Evolutionary conservation across 2,113 vertebrate genomes (phyloP), one percentile per base, ranked within the genome.

Genomic region (Dicentrarchus labrax): DNA sequence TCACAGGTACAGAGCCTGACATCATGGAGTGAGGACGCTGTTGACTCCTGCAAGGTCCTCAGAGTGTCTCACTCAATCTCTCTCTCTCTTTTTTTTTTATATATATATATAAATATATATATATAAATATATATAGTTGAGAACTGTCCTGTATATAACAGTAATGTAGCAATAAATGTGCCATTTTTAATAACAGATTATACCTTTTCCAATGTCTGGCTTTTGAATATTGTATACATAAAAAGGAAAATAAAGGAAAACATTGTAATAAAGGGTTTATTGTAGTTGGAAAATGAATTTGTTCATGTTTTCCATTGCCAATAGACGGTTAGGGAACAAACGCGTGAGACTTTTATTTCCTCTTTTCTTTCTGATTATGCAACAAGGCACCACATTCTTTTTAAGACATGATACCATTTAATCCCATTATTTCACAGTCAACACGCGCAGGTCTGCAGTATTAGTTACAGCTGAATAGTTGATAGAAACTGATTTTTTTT

Each of bases 161-260:
- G 96, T 97, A 97, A 96, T 97, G 96, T 97, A 97, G 97, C 97
- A 98, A 97, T 98, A 97, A 97, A 97, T 96, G 96, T 97, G 96
- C 96, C 96, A 95, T 97, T 97, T 96, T 97, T 97, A 95, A 96
- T 96, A 97, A 96, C 95, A 96, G 93, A 96, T 95, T 96, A 95
- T 95, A 96, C 93, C 85, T 94, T 96, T 96, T 94, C 91, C 94
- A 93, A 89, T 95, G 93, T 96, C 95, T 94, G 94, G 95, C 95
- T 96, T 96, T 96, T 96, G 91, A 94, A 94, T 95, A 94, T 97
- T 96, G 95, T 96, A 95, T 96, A 95, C 94, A 94, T 95, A 92
- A 93, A 94, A 94, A 91, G 75, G 67, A 91, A 95, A 95, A 95
- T 95, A 95, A 96, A 96, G 91, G 79, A 93, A 95, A 94, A 91